Conservation (phyloP, 2,888 invertebrate genomes). For the Pasiphila rectangulata region DNA sequence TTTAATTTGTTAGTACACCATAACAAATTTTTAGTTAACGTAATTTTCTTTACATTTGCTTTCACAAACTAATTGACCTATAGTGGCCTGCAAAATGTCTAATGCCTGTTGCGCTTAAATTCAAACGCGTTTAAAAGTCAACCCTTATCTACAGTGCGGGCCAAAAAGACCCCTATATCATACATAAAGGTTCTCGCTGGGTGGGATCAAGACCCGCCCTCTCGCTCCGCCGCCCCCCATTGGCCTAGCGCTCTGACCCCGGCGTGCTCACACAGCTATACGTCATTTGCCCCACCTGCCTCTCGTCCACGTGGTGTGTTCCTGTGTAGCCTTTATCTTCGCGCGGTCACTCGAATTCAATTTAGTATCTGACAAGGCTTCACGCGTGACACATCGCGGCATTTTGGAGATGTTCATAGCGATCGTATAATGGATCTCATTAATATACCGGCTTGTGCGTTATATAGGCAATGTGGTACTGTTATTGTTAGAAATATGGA, state of each 20-base stretch:
- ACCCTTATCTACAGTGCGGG: constrained; percentile 52
- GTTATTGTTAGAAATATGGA: constrained; percentile 71
- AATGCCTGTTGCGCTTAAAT: constrained; percentile 30
- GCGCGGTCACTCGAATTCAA: constrained; percentile 67
- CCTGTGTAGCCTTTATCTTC: constrained; percentile 67
- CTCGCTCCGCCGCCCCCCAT: constrained; percentile 51
- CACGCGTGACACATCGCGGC: constrained; percentile 66
- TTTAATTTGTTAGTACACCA: too few relatives aligned
- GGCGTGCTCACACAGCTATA: constrained; percentile 43
- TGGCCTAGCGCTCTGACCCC: constrained; percentile 55
- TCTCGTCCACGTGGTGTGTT: constrained; percentile 51
- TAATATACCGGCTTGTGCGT: constrained; percentile 66
- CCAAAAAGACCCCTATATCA: constrained; percentile 44
- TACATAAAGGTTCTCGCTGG: constrained; percentile 58
- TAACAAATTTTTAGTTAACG: too few relatives aligned
- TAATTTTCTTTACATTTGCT: too few relatives aligned
- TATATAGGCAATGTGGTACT: constrained; percentile 61
- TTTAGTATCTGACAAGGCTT: constrained; percentile 75
- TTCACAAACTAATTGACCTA: too few relatives aligned
- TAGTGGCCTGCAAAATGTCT: constrained; percentile 16
- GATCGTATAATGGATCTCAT: constrained; percentile 68
- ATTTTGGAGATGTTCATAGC: constrained; percentile 67
- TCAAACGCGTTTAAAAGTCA: constrained; percentile 42
- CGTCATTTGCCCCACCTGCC: constrained; percentile 60
- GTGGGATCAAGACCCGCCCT: constrained; percentile 56